These are phyloP conservation scores for Linepithema humile DNA, from an alignment of 1,140 invertebrate species.

Conservation along the genomic window DNA sequence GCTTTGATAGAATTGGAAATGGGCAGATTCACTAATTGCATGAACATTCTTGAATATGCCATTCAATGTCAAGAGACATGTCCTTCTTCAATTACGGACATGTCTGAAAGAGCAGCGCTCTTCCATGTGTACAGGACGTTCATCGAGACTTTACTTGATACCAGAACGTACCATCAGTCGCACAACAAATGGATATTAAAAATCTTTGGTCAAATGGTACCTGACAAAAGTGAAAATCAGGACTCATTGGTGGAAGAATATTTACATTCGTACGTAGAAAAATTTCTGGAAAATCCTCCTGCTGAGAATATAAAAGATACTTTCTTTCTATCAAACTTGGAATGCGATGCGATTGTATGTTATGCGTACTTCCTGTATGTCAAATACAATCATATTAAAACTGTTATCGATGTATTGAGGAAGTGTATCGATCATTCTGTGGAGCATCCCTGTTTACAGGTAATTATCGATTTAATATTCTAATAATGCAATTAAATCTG, in stretches of 20 bases:
- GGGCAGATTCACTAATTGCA: conserved; percentile 79
- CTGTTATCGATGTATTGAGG: conserved; percentile 70
- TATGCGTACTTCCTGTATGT: conserved; percentile 85
- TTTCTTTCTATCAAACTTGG: conserved; percentile 84
- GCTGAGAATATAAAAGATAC: conserved; percentile 61
- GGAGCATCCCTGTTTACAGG: conserved; percentile 69
- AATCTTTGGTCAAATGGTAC: conserved; percentile 68
- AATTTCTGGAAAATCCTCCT: conserved; percentile 66
- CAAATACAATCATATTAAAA: conserved; percentile 67
- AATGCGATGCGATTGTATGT: conserved; percentile 85
- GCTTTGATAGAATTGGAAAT: conserved; percentile 87
- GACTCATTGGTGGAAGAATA: conserved; percentile 70
- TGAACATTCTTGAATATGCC: conserved; percentile 84
- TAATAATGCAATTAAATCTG: neutral
- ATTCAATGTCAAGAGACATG: conserved; percentile 76
- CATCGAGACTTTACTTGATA: conserved; percentile 80
- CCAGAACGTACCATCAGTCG: conserved; percentile 64
- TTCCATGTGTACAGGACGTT: conserved; percentile 82
- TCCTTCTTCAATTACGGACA: conserved; percentile 65
- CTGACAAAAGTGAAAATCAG: conserved; percentile 54
- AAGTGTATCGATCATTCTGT: conserved; percentile 74
- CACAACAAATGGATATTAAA: conserved; percentile 68
- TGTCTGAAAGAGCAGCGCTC: conserved; percentile 76
- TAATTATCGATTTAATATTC: conserved; percentile 54
- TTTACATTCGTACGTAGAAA: conserved; percentile 68